A percentile compares a stretch with the other conserved stretches of the same genome.
These are phyloP conservation scores for Heterotis niloticus DNA, from an alignment of 2,113 vertebrate genomes.

Conservation along the genomic window DNA sequence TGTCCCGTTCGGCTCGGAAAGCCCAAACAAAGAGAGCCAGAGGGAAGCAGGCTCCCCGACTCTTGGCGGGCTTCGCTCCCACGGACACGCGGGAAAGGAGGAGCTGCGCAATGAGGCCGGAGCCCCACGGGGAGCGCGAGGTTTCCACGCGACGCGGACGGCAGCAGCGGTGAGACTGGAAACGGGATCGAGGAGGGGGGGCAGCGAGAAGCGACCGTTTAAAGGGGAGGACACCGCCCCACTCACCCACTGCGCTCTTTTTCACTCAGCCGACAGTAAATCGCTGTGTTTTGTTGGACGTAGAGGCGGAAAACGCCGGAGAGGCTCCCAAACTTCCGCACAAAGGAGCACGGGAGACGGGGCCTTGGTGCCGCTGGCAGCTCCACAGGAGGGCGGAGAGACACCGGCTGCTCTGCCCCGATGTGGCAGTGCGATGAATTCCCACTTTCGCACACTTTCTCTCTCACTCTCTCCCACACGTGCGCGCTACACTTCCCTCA, in stretches of 20 bases:
- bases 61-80: background rate
- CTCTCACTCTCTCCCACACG: no score
- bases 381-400: background rate
- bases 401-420: background rate
- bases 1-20: background rate
- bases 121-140: no score
- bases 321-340: no score
- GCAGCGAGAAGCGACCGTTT: constrained; percentile 5
- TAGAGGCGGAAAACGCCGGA: no score
- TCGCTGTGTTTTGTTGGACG: background rate
- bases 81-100: background rate
- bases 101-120: background rate
- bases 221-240: constrained; percentile 17
- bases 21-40: background rate
- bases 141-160: constrained; percentile 22
- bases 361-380: background rate
- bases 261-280: constrained; percentile 20
- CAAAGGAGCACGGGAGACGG: no score
- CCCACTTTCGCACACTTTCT: background rate
- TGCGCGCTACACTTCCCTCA: no score
- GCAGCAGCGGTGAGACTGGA: background rate
- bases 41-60: no score
- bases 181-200: background rate
- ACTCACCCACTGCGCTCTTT: background rate
- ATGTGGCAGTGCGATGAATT: background rate